Evolutionary conservation across 2,113 vertebrate species (phyloP).

Genomic region (Nannobrachium achirus): DNA sequence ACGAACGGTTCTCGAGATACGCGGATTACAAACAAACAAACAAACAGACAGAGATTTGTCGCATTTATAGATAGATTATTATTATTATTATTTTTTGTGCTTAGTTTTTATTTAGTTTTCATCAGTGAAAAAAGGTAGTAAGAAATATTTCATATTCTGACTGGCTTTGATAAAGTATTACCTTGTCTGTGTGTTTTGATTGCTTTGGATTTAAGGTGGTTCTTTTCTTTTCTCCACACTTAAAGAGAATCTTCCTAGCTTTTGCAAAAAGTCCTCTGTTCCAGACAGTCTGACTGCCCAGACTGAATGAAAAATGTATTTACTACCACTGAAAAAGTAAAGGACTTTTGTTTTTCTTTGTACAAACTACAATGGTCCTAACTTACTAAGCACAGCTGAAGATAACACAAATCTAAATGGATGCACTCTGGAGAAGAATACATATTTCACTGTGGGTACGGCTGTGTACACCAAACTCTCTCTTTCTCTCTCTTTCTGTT

Average conservation of each 20-base stretch:
- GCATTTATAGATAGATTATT: too few relatives aligned
- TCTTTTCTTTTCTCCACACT: constrained; percentile 25
- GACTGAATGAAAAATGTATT: constrained; percentile 34
- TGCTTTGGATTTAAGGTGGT: constrained; percentile 59
- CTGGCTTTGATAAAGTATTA: constrained; percentile 64
- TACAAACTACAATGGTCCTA: neutral
- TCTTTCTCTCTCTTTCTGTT: neutral
- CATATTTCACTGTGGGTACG: neutral
- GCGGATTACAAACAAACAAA: too few relatives aligned
- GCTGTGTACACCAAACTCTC: neutral
- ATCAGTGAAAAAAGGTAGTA: constrained; percentile 34
- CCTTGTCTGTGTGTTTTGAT: constrained; percentile 45
- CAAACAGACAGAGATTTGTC: too few relatives aligned
- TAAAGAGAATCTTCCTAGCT: constrained; percentile 44
- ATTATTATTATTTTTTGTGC: too few relatives aligned
- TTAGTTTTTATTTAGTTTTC: constrained; percentile 72
- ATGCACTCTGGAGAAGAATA: constrained; percentile 1
- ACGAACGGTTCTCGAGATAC: too few relatives aligned
- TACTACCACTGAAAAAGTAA: constrained; percentile 36
- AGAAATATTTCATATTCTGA: constrained; percentile 60
- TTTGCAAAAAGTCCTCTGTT: constrained; percentile 45
- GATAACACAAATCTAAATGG: constrained; percentile 24
- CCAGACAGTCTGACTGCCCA: constrained; percentile 31
- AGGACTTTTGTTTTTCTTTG: neutral
- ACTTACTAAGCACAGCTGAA: constrained; percentile 17